These are phyloP conservation scores for Drosophila kurseongensis DNA, from an alignment of 1,140 invertebrate species.

Conservation along the genomic window DNA sequence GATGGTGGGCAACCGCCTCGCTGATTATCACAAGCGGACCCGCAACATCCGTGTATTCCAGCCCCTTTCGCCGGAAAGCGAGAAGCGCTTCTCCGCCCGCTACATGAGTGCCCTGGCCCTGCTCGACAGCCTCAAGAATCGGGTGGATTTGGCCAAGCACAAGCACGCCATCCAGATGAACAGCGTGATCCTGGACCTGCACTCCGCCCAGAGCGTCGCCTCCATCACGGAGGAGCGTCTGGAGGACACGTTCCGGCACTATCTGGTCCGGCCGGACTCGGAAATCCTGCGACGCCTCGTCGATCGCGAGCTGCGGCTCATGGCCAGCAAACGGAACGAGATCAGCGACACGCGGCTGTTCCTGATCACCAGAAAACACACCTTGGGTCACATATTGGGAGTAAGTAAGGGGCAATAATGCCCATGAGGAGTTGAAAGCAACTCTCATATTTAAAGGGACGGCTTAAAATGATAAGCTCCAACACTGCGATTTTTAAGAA, in stretches of 20 bases:
- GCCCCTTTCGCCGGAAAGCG: rapidly evolving
- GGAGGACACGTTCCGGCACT: neutral
- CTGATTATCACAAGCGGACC: constrained; percentile 39
- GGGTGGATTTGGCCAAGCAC: constrained; percentile 3
- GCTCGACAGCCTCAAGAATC: constrained; percentile 4
- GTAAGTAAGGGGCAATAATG: constrained; percentile 20
- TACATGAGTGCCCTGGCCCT: constrained; percentile 6
- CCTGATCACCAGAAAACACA: constrained; percentile 55
- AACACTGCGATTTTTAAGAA: no score
- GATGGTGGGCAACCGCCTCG: constrained; percentile 27
- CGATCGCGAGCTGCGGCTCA: constrained; percentile 20
- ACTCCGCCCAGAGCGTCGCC: constrained; percentile 4
- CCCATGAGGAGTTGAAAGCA: no score
- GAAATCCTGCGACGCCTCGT: constrained; percentile 14
- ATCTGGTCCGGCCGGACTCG: constrained; percentile 4
- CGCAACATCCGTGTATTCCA: constrained; percentile 16
- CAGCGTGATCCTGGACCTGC: constrained; percentile 30
- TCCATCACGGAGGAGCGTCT: constrained; percentile 23
- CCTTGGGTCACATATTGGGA: constrained; percentile 26
- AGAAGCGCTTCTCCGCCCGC: neutral
- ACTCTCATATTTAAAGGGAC: no score
- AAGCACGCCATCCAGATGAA: constrained; percentile 3
- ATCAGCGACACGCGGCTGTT: constrained; percentile 55
- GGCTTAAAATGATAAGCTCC: no score
- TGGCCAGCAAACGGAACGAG: constrained; percentile 49